Evolutionary conservation across 2,113 vertebrate genomes (phyloP).

Genomic region (Ageneiosus marmoratus): DNA sequence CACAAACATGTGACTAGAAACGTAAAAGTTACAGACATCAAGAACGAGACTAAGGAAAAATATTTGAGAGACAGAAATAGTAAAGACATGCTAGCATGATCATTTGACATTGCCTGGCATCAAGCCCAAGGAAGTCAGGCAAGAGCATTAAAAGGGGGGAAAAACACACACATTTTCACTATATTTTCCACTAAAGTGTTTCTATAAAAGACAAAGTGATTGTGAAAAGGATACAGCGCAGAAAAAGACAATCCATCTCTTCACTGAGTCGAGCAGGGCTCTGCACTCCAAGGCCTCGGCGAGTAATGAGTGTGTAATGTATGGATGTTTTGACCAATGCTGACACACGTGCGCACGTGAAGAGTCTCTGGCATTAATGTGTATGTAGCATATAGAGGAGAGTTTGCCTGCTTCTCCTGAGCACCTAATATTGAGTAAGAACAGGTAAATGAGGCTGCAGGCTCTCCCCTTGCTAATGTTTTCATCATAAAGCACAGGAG

Average conservation of each 20-base stretch:
- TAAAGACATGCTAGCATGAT: background rate
- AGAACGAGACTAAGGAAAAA: background rate
- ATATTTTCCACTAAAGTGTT: constrained; percentile 1
- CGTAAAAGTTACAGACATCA: background rate
- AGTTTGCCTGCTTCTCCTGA: constrained; percentile 31
- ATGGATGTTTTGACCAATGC: background rate
- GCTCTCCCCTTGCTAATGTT: constrained; percentile 16
- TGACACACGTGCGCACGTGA: background rate
- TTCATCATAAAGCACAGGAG: constrained; percentile 36
- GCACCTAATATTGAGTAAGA: constrained; percentile 24
- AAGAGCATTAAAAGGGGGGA: background rate
- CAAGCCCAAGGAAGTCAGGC: background rate
- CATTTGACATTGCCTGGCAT: background rate
- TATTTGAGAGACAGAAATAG: background rate
- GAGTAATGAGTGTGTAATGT: constrained; percentile 16
- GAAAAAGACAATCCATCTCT: constrained; percentile 10
- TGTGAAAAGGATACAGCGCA: constrained; percentile 11
- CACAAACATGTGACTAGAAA: background rate
- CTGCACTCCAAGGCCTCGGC: constrained; percentile 14
- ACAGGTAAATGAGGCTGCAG: constrained; percentile 18
- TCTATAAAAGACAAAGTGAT: background rate
- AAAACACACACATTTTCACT: background rate
- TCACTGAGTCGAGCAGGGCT: background rate
- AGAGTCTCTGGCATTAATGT: constrained; percentile 25
- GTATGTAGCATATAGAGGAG: constrained; percentile 25